Conservation (phyloP, 2,797 vertebrate genomes). For the Coendou prehensilis region DNA sequence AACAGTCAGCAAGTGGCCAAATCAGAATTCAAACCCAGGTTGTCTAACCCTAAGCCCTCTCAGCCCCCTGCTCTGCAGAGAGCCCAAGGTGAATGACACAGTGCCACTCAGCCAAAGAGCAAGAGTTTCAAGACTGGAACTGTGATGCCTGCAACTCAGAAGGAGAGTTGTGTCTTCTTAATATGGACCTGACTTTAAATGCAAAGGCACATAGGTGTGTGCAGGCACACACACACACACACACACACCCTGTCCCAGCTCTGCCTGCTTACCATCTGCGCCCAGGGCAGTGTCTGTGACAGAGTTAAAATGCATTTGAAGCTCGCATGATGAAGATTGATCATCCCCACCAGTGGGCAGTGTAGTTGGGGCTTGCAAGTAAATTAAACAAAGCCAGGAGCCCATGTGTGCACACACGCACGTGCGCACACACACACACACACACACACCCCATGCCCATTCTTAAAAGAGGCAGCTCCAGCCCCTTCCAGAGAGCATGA, state of each 20-base stretch:
- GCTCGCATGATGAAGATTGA: neutral
- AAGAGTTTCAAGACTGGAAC: neutral
- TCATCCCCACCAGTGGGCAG: neutral
- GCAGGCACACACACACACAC: neutral
- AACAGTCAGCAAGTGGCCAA: neutral
- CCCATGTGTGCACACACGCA: accelerated
- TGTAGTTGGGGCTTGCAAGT: neutral
- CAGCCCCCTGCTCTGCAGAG: neutral
- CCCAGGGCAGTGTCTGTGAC: neutral
- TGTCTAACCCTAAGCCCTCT: neutral
- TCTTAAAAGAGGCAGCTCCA: neutral
- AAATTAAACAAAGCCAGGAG: neutral
- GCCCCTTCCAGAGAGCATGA: neutral
- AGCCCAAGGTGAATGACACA: neutral
- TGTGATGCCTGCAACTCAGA: neutral
- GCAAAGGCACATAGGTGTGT: accelerated
- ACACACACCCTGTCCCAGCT: neutral
- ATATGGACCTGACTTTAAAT: neutral
- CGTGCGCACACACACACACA: neutral
- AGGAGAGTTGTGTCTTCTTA: neutral
- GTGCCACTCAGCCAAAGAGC: neutral
- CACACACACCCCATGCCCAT: neutral
- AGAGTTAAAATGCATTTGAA: neutral
- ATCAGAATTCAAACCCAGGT: constrained; percentile 11
- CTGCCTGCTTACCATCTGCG: neutral